A percentile compares a stretch with the other conserved stretches of the same genome.
Evolutionary conservation across 2,888 invertebrate genomes (phyloP).

Genomic region (Chironomus riparius): DNA sequence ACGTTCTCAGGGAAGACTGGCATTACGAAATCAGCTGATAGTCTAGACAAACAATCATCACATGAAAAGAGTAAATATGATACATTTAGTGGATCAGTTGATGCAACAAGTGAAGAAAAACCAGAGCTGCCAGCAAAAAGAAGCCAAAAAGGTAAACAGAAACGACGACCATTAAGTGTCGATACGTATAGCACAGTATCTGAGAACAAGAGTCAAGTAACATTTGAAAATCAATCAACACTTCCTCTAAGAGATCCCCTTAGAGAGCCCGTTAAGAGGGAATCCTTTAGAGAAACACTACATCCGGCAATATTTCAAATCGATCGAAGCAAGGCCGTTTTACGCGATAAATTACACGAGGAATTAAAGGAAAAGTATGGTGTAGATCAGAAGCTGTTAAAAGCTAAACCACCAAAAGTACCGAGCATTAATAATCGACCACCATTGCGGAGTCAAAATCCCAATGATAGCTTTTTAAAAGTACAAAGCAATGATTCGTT

Average conservation of each 20-base stretch:
- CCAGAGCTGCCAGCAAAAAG: slow-evolving; percentile 31
- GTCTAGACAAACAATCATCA: neutral
- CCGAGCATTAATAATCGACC: neutral
- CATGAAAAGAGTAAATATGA: slow-evolving; percentile 31
- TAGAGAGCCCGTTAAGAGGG: neutral
- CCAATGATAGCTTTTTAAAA: slow-evolving; percentile 15
- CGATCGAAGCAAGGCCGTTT: slow-evolving; percentile 30
- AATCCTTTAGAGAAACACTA: slow-evolving; percentile 13
- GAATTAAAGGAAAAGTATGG: slow-evolving; percentile 32
- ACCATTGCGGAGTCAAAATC: slow-evolving; percentile 15
- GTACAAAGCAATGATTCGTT: slow-evolving; percentile 27
- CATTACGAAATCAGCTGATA: slow-evolving; percentile 30
- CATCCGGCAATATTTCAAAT: slow-evolving; percentile 31
- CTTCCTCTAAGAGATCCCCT: neutral
- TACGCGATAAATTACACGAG: slow-evolving; percentile 32
- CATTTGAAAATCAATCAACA: slow-evolving; percentile 22
- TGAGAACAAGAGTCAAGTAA: slow-evolving; percentile 7
- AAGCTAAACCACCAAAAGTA: neutral
- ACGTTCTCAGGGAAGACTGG: slow-evolving; percentile 31
- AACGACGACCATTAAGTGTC: slow-evolving; percentile 31
- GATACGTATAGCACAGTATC: slow-evolving; percentile 27
- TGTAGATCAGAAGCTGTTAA: neutral
- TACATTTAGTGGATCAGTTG: slow-evolving; percentile 31
- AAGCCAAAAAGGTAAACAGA: slow-evolving; percentile 29
- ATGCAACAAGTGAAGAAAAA: slow-evolving; percentile 18